Evolutionary conservation across 2,797 vertebrate genomes (phyloP).

Genomic region (Cuculus canorus): DNA sequence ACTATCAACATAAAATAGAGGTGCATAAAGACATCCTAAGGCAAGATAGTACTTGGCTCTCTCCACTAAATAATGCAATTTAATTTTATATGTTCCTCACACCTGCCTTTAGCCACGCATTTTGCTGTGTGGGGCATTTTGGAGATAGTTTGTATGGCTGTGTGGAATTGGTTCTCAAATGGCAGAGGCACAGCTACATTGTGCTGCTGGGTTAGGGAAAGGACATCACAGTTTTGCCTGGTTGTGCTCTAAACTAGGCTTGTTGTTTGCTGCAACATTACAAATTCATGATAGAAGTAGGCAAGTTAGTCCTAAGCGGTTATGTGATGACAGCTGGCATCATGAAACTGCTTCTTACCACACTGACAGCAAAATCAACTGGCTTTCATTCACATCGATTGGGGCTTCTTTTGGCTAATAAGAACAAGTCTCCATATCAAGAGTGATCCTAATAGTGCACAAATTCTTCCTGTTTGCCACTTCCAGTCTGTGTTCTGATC

Average conservation of each 20-base stretch:
- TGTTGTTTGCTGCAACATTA: background rate
- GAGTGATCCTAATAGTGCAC: background rate
- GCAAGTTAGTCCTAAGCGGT: background rate
- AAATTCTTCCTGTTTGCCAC: background rate
- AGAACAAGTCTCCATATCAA: background rate
- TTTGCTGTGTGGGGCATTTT: background rate
- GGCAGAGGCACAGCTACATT: background rate
- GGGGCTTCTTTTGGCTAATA: background rate
- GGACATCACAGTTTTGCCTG: background rate
- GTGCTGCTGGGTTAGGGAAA: background rate
- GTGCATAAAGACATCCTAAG: slow-evolving; percentile 15
- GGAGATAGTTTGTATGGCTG: background rate
- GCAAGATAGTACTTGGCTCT: background rate
- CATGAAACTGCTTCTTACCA: background rate
- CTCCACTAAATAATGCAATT: slow-evolving; percentile 37
- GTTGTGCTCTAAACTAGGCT: background rate
- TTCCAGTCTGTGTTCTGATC: background rate
- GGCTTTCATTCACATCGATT: background rate
- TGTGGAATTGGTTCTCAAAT: background rate
- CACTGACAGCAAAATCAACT: background rate
- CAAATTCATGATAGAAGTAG: background rate
- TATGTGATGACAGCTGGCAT: background rate
- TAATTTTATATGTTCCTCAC: background rate
- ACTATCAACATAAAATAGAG: background rate
- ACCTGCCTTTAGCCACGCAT: background rate